Base-by-base conservation (phyloP, 2,888 invertebrate genomes). In the Sylvicola fuscatus region DNA sequence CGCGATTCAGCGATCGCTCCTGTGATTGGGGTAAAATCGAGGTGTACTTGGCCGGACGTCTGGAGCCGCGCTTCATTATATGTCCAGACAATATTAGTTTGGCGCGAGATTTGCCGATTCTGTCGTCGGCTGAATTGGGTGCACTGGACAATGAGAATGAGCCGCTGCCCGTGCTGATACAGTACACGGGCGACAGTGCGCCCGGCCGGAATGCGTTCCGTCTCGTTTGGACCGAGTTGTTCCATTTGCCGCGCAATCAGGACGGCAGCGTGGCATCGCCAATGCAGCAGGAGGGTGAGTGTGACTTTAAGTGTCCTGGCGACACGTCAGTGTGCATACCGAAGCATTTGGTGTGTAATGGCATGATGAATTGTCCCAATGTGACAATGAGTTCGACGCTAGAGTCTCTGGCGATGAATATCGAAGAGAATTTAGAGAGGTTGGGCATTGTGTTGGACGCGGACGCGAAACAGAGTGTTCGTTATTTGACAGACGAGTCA, bases 141-240 rank as follows among this genome's bases (percentile, higher is more conserved):
- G 58, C 69, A 13, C 56, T 68, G 2, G 54, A 57, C 3, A 62
- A 66, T 27, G 68, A 70, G 47, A 69, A 68, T 43, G 70, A 71
- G 43, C 70, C 71, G 1, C 58, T 72, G 38, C 70, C 72, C 1
- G 68, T 75, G 28, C 65, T 74, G 39, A 72, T 80, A 38, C 77
- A 78, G 35, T 80, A 79, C 40, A 74, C 73, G 1, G 71, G 71
- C 1, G 79, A 80, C 29, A 71, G 78, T 0, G 78, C 80, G 42
- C 82, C 86, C 0, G 81, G 84, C 1, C 65, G 80, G 39, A 82
- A 84, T 8, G 76, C 82, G 10, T 87, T 89, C 50, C 83, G 84
- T 51, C 74, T 89, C 27, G 82, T 80, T 11, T 89, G 87, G 87
- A 87, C 86, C 2, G 87, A 87, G 45, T 64, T 87, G 29, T 83